A percentile compares a stretch with the other conserved stretches of the same genome.
Conservation (phyloP, 2,797 vertebrate genomes). For the Enteromius unitaeniatus region DNA sequence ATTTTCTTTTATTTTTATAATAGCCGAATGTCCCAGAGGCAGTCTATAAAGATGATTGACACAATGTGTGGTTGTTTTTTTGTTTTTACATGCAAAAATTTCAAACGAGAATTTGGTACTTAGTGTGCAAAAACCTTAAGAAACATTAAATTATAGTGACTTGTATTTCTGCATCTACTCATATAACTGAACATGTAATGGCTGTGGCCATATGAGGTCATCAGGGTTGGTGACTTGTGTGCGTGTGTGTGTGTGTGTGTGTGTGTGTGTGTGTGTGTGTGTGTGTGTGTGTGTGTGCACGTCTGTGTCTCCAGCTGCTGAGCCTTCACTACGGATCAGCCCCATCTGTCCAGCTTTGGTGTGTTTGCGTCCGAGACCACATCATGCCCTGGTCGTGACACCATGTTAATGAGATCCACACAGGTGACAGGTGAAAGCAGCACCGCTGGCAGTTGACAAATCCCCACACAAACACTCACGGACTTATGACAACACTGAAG, state of each 20-base stretch:
- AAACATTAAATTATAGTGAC: background rate
- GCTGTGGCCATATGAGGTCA: background rate
- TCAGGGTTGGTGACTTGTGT: constrained; percentile 53
- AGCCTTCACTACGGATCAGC: constrained; percentile 51
- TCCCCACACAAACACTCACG: constrained; percentile 28
- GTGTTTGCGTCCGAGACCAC: constrained; percentile 30
- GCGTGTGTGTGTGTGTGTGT: constrained; percentile 46
- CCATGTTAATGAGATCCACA: constrained; percentile 62
- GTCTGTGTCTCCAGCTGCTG: constrained; percentile 34
- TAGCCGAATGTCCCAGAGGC: background rate
- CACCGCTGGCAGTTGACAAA: constrained; percentile 46
- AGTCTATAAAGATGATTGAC: background rate
- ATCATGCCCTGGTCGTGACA: constrained; percentile 37
- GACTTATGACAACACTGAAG: constrained; percentile 45
- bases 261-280: constrained; percentile 20
- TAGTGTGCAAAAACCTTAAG: background rate
- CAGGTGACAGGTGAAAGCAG: constrained; percentile 59
- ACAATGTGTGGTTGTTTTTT: background rate
- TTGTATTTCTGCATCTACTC: background rate
- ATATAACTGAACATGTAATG: background rate
- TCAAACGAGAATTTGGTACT: background rate
- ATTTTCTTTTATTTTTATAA: background rate
- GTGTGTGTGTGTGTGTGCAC: constrained; percentile 40
- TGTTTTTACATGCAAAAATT: background rate
- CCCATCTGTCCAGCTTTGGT: constrained; percentile 50